These are phyloP conservation scores for Dynastes tityus DNA, from an alignment of 2,888 invertebrate species.

Conservation along the genomic window DNA sequence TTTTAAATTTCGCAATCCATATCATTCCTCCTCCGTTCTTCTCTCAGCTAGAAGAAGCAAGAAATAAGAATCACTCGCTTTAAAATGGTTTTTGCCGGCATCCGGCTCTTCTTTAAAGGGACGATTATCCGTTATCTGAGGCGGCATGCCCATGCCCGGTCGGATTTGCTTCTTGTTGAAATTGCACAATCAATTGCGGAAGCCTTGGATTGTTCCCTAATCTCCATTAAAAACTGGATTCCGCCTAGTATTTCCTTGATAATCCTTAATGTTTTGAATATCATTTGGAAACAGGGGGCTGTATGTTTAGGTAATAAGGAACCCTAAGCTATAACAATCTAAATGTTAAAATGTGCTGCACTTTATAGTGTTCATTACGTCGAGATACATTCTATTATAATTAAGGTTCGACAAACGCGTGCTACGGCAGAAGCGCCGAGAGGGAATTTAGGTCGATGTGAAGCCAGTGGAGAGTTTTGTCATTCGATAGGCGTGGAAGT, in stretches of 20 bases:
- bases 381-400: too few species aligned
- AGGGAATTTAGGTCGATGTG: too few species aligned
- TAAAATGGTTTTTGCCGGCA: conserved; percentile 35
- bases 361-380: too few species aligned
- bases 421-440: too few species aligned
- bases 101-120: conserved; percentile 14
- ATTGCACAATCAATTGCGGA: conserved; percentile 45
- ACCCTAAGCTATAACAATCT: too few species aligned
- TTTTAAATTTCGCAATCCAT: conserved; percentile 11
- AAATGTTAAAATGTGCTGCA: too few species aligned
- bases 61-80: conserved; percentile 38
- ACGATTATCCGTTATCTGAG: conserved; percentile 38
- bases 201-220: conserved; percentile 23
- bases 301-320: too few species aligned
- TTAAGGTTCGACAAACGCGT: too few species aligned
- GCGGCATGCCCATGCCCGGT: conserved; percentile 12
- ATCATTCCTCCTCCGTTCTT: background rate
- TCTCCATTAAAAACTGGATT: conserved; percentile 18
- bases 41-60: conserved; percentile 6
- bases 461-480: too few species aligned
- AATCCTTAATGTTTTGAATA: conserved; percentile 9
- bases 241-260: background rate
- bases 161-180: conserved; percentile 29
- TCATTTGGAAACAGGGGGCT: too few species aligned
- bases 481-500: too few species aligned